These are phyloP conservation scores for Artemisiospiza belli DNA, from an alignment of 2,113 vertebrate genomes.

Conservation along the genomic window DNA sequence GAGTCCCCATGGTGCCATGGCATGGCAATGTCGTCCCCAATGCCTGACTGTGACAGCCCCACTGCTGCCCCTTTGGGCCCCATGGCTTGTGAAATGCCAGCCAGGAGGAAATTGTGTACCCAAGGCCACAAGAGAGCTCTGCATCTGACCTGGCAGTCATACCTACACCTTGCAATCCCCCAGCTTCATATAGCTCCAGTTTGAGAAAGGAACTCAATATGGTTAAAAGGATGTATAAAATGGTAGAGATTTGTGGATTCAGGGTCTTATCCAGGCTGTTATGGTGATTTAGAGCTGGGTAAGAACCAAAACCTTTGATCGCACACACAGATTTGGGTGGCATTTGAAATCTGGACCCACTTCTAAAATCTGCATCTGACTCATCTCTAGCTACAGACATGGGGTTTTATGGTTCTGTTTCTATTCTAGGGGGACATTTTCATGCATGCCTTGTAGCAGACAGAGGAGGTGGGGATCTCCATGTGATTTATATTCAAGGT, in stretches of 20 bases:
- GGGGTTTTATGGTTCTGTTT: conserved; percentile 13
- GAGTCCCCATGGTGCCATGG: rapidly evolving
- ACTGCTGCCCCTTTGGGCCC: background rate
- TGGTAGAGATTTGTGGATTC: background rate
- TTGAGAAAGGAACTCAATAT: background rate
- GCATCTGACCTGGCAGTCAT: rapidly evolving
- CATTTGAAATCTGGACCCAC: conserved; percentile 40
- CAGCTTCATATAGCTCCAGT: background rate
- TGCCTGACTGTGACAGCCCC: rapidly evolving
- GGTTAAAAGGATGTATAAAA: background rate
- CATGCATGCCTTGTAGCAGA: conserved; percentile 33
- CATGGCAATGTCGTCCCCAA: rapidly evolving
- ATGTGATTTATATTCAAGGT: conserved; percentile 61
- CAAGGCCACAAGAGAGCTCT: background rate
- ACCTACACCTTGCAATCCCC: background rate
- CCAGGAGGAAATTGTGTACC: background rate
- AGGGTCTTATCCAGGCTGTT: background rate
- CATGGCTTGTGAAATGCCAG: background rate
- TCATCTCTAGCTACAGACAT: conserved; percentile 39
- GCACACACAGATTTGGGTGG: background rate
- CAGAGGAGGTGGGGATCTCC: conserved; percentile 38
- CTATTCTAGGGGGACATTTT: conserved; percentile 30
- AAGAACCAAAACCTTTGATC: conserved; percentile 47
- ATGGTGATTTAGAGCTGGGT: background rate
- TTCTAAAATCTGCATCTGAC: conserved; percentile 46